phyloP scores from a whole-genome alignment of 2,888 invertebrate species.

The Nebria salina region DNA sequence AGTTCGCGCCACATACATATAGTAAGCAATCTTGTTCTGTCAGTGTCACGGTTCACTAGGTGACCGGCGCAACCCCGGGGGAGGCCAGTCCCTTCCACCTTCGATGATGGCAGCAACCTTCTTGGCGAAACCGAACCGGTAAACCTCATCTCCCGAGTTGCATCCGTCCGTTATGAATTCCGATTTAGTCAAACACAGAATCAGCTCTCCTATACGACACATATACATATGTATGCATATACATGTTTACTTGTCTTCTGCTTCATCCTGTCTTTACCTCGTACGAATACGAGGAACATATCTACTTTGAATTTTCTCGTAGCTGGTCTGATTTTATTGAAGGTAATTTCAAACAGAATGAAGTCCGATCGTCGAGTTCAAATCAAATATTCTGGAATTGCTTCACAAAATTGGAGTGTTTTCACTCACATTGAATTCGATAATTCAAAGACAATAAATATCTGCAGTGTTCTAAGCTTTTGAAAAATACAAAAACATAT shows the following conservation, averaged over 20 bases:
- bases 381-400: neutral
- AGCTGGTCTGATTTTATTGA: conserved; percentile 13
- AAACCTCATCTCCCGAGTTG: conserved; percentile 5
- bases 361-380: neutral
- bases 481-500: too few relatives aligned
- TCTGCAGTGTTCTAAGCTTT: too few relatives aligned
- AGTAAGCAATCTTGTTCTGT: conserved; percentile 14
- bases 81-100: neutral
- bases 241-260: neutral
- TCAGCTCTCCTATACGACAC: conserved; percentile 2
- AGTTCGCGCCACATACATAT: neutral
- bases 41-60: conserved; percentile 20
- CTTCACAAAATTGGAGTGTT: neutral
- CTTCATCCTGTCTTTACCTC: neutral
- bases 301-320: neutral
- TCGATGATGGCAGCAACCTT: neutral
- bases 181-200: conserved; percentile 13
- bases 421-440: neutral
- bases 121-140: neutral
- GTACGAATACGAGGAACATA: neutral
- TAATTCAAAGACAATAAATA: neutral
- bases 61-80: conserved; percentile 14
- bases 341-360: conserved; percentile 9
- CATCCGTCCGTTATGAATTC: conserved; percentile 17
- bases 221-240: neutral